These are phyloP conservation scores for Amorpha juglandis DNA, from an alignment of 2,888 invertebrate genomes.

Conservation along the genomic window DNA sequence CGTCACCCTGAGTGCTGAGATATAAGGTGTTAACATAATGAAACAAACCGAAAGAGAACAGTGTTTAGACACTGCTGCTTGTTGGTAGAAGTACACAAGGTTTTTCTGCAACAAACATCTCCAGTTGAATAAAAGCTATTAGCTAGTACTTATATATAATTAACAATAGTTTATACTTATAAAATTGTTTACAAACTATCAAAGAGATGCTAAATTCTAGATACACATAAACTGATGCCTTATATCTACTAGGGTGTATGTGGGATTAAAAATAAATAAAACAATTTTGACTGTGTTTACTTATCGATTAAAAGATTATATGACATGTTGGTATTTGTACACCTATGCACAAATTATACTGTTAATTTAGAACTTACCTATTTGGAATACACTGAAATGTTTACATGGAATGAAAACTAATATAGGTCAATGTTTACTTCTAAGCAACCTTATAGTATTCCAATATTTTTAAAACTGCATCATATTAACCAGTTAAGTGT, in stretches of 20 bases:
- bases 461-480: conserved; percentile 12
- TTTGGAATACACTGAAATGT: conserved; percentile 33
- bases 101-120: no score
- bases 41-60: no score
- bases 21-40: no score
- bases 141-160: no score
- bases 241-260: neutral
- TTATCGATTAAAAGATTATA: conserved; percentile 19
- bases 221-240: no score
- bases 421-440: conserved; percentile 43
- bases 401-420: conserved; percentile 45
- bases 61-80: no score
- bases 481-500: neutral
- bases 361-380: conserved; percentile 33
- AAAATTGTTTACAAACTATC: no score
- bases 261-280: conserved; percentile 25
- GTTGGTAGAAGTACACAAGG: no score
- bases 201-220: no score
- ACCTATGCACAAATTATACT: conserved; percentile 27
- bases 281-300: conserved; percentile 20
- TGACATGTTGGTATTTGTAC: conserved; percentile 27
- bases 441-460: conserved; percentile 25
- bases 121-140: no score
- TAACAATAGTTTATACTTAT: no score
- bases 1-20: no score